Evolutionary conservation across 2,797 vertebrate species (phyloP).

Genomic region (Danio aesculapii): DNA sequence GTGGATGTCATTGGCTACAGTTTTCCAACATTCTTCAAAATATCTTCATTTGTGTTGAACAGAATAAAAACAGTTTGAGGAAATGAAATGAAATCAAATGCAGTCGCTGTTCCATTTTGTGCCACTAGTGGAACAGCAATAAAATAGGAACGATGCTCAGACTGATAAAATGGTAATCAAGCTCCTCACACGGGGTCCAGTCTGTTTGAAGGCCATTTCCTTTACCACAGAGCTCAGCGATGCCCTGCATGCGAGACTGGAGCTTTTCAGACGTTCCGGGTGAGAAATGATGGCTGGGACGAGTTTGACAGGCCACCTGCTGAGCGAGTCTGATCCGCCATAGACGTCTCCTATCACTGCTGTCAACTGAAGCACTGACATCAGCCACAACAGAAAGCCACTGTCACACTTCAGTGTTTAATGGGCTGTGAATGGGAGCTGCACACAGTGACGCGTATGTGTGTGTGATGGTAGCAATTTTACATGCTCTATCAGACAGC

Average conservation of each 20-base stretch:
- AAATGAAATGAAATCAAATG: not conserved
- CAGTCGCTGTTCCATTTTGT: not conserved
- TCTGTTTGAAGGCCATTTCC: not conserved
- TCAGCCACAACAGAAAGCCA: constrained; percentile 43
- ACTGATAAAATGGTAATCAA: no score
- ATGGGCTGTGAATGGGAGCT: constrained; percentile 40
- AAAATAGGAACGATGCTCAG: not conserved
- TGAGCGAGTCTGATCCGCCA: constrained; percentile 44
- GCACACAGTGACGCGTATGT: constrained; percentile 21
- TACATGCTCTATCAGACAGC: constrained; percentile 34
- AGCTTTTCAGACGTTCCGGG: constrained; percentile 36
- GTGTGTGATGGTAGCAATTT: constrained; percentile 24
- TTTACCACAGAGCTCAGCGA: not conserved
- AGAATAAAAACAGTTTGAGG: no score
- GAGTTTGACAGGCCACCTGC: constrained; percentile 50
- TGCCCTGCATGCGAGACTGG: constrained; percentile 20
- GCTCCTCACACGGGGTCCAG: not conserved
- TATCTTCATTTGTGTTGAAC: no score
- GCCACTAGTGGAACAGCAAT: constrained; percentile 11
- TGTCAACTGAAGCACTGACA: constrained; percentile 46
- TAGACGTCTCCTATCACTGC: constrained; percentile 22
- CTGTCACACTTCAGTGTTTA: constrained; percentile 50
- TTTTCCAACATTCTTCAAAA: no score
- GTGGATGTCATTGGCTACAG: no score
- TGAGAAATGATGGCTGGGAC: constrained; percentile 29